phyloP scores from a whole-genome alignment of 2,797 vertebrate genomes.

The Paratrypauchen microcephalus region DNA sequence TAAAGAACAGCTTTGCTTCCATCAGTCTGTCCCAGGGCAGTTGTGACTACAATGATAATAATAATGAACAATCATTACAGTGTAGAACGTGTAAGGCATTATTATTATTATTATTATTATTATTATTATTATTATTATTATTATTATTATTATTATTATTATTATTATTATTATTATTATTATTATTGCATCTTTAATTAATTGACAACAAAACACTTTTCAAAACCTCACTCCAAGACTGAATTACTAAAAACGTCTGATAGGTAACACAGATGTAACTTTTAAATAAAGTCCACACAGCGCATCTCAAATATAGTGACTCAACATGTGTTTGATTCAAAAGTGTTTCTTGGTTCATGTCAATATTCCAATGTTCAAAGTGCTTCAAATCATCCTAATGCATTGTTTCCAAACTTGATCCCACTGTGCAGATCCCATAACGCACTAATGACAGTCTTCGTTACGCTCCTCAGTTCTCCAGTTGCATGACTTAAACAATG shows the following conservation, averaged over 20 bases:
- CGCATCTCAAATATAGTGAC: not conserved
- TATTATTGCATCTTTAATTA: too few species aligned
- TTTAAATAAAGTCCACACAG: not conserved
- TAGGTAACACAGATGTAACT: not conserved
- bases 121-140: too few species aligned
- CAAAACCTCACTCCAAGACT: not conserved
- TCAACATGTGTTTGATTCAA: not conserved
- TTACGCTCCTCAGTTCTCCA: slow-evolving; percentile 16
- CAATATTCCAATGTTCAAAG: not conserved
- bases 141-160: too few species aligned
- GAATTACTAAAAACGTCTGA: not conserved
- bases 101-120: too few species aligned
- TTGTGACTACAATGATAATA: too few species aligned
- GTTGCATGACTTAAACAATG: slow-evolving; percentile 30
- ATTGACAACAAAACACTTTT: not conserved
- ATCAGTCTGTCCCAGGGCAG: too few species aligned
- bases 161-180: too few species aligned
- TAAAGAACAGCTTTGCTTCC: too few species aligned
- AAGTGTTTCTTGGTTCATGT: not conserved
- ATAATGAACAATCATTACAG: too few species aligned
- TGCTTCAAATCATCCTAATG: slow-evolving; percentile 2
- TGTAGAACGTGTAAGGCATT: too few species aligned
- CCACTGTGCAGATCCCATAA: slow-evolving; percentile 29
- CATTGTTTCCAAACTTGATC: not conserved
- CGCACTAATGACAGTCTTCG: slow-evolving; percentile 25